A percentile compares a stretch with the other conserved stretches of the same genome.
These are phyloP conservation scores for Xestia ashworthii DNA, from an alignment of 2,888 invertebrate species.

Conservation along the genomic window DNA sequence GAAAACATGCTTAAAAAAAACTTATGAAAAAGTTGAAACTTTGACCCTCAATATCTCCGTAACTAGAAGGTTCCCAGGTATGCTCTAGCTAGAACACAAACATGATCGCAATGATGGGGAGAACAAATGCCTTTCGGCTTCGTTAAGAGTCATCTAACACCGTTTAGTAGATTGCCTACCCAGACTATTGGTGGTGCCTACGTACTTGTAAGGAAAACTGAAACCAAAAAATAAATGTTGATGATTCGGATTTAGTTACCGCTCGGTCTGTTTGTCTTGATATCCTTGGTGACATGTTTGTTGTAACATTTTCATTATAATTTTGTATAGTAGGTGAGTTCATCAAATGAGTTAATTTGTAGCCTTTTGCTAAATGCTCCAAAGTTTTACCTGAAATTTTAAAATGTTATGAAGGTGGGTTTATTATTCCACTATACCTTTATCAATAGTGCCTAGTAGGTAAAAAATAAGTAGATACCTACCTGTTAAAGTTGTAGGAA, in stretches of 20 bases:
- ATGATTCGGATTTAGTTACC: constrained; percentile 36
- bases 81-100: no score
- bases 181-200: no score
- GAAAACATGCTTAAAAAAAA: no score
- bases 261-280: constrained; percentile 73
- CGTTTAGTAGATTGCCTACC: no score
- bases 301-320: constrained; percentile 61
- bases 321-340: constrained; percentile 63
- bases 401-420: neutral
- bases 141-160: no score
- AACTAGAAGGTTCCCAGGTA: no score
- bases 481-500: constrained; percentile 87
- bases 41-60: no score
- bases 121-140: no score
- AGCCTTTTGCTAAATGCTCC: constrained; percentile 84
- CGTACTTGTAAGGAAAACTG: no score
- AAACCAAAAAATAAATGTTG: neutral
- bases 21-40: no score
- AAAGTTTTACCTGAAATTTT: constrained; percentile 83
- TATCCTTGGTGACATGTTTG: constrained; percentile 69
- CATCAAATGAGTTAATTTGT: constrained; percentile 80
- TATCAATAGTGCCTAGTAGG: neutral
- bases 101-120: no score
- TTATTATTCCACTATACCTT: neutral
- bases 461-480: neutral